Evolutionary conservation across 2,888 invertebrate genomes (phyloP).

Genomic region (Theodoxus fluviatilis): DNA sequence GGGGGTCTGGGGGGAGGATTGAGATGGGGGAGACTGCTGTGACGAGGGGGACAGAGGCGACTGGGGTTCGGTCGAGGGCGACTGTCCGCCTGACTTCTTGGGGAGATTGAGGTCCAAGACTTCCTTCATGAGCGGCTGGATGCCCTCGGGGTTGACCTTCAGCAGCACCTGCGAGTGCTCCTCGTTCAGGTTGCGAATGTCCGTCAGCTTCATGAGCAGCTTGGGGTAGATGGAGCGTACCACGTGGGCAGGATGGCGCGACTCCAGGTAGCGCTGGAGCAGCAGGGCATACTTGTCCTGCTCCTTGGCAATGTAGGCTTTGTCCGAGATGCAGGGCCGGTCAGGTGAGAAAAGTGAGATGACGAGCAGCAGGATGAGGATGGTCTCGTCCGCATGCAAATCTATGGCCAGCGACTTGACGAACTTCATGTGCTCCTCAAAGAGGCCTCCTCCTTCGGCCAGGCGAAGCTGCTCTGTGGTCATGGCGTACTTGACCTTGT

Average conservation of each 20-base stretch:
- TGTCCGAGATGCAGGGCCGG: slow-evolving; percentile 73
- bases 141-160: slow-evolving; percentile 89
- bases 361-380: slow-evolving; percentile 90
- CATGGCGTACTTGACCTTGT: slow-evolving; percentile 72
- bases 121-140: slow-evolving; percentile 92
- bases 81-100: slow-evolving; percentile 28
- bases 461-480: slow-evolving; percentile 89
- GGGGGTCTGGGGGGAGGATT: slow-evolving; percentile 20
- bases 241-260: slow-evolving; percentile 52
- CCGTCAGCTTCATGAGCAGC: slow-evolving; percentile 88
- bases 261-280: slow-evolving; percentile 61
- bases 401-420: slow-evolving; percentile 77
- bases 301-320: slow-evolving; percentile 58
- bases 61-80: neutral
- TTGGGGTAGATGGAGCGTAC: slow-evolving; percentile 61
- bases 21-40: slow-evolving; percentile 21
- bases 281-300: slow-evolving; percentile 64
- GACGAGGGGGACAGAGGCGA: slow-evolving; percentile 8
- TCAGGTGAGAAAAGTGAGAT: slow-evolving; percentile 90
- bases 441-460: slow-evolving; percentile 68
- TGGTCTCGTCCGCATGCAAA: slow-evolving; percentile 84
- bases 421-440: slow-evolving; percentile 66
- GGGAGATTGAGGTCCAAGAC: slow-evolving; percentile 81
- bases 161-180: slow-evolving; percentile 91
- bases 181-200: slow-evolving; percentile 88